Base-by-base conservation (phyloP, 2,113 vertebrate genomes). In the Phocoena phocoena region DNA sequence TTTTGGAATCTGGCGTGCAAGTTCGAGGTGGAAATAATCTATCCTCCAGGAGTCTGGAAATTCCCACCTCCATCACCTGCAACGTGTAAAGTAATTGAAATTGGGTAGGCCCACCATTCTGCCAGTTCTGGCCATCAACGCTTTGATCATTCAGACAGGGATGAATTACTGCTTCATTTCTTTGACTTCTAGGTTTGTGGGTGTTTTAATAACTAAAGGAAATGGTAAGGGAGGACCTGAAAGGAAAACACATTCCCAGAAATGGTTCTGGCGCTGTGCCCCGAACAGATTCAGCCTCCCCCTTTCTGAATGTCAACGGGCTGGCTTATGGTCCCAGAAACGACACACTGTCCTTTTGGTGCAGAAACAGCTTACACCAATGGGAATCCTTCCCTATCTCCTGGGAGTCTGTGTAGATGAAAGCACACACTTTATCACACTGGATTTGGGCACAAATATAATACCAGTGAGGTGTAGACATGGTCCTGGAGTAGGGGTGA, bases 271-370 rank as follows among this genome's bases (percentile, higher is more conserved):
- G 28, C 38, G 1, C 36, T 11, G 3, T 0, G 6, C 6, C 23
- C 44, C 0, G 0, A 1, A 5, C n/a, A 15, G 68, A 65, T 6
- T 17, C 0, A 0, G 70, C 63, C 62, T 85, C 83, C n/a, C 1
- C 1, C 0, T 93, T 88, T 96, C 83, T 95, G 53, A 33, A n/a
- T 50, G 44, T 93, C 93, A 94, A 5, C 6, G 9, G 0, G 0
- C 88, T 79, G 93, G 33, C 36, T 73, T 5, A 1, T 41, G 21
- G 28, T 60, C 76, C 55, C 26, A 26, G 36, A 65, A 44, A 18
- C 1, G 9, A 9, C 11, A 84, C 73, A 28, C 21, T 6, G n/a
- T 33, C 33, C 25, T 38, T 44, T 14, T 1, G 17, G 17, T 53
- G 17, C n/a, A 63, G 25, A 36, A 33, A 36, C 18, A 68, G 36